These are phyloP conservation scores for Leguminivora glycinivorella DNA, from an alignment of 1,140 invertebrate species.

Conservation along the genomic window DNA sequence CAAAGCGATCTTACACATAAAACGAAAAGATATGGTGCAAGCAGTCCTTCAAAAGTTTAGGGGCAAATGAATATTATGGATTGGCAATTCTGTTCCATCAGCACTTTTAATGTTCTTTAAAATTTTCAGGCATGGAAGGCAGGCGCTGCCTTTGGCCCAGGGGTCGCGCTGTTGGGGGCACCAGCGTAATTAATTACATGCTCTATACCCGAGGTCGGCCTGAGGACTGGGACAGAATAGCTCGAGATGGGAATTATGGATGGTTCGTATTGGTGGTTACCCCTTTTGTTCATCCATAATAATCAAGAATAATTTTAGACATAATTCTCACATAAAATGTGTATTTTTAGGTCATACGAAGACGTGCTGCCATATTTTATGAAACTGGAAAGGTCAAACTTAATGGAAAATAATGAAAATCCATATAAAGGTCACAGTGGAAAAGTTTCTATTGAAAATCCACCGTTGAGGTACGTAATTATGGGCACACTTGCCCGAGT, in stretches of 20 bases:
- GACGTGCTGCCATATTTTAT: constrained; percentile 85
- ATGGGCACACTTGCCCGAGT: neutral
- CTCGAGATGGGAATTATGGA: constrained; percentile 82
- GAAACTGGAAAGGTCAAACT: constrained; percentile 80
- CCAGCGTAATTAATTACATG: constrained; percentile 79
- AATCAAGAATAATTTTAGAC: neutral
- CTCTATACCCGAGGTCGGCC: constrained; percentile 87
- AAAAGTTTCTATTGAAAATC: constrained; percentile 77
- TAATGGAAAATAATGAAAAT: constrained; percentile 72
- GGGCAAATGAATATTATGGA: too few species aligned
- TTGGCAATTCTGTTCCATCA: neutral
- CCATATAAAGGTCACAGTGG: constrained; percentile 80
- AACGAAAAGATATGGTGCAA: too few species aligned
- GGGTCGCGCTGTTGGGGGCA: constrained; percentile 78
- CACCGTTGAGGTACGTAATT: constrained; percentile 73
- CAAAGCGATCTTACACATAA: too few species aligned
- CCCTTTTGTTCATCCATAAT: neutral
- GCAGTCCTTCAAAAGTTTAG: too few species aligned
- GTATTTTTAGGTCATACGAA: constrained; percentile 81
- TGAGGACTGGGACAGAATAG: constrained; percentile 88
- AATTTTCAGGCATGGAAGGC: constrained; percentile 65
- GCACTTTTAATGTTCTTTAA: constrained; percentile 19
- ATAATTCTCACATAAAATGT: constrained; percentile 4
- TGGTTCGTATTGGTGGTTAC: constrained; percentile 61
- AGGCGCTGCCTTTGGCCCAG: constrained; percentile 75